Conservation (phyloP, 2,113 vertebrate genomes). For the Nothocercus nigrocapillus region DNA sequence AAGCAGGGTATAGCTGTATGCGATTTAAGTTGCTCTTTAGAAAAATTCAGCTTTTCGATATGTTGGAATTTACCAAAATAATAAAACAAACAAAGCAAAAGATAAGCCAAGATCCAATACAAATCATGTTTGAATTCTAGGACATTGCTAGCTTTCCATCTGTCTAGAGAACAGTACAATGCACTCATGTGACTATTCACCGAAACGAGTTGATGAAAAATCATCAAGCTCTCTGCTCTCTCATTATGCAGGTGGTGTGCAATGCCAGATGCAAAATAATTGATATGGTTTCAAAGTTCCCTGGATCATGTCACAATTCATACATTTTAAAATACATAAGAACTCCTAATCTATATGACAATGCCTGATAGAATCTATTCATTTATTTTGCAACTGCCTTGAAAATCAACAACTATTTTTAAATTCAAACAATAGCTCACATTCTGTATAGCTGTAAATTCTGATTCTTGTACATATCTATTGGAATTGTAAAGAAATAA, state of each 20-base stretch:
- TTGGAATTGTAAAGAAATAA: background rate
- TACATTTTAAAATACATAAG: background rate
- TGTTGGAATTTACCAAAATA: background rate
- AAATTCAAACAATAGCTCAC: background rate
- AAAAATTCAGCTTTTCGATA: background rate
- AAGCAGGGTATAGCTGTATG: background rate
- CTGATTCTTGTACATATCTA: background rate
- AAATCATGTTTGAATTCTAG: background rate
- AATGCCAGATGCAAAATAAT: conserved; percentile 47
- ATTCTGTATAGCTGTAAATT: background rate
- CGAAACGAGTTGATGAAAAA: background rate
- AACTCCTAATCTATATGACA: background rate
- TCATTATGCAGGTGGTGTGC: conserved; percentile 42
- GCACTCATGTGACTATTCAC: background rate
- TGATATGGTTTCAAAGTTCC: conserved; percentile 7
- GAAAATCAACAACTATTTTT: conserved; percentile 23
- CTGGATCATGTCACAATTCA: conserved; percentile 8
- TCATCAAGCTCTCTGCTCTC: background rate
- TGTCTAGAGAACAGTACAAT: background rate
- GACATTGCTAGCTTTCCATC: background rate
- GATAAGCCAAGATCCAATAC: background rate
- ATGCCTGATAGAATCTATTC: background rate
- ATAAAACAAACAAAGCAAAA: conserved; percentile 1
- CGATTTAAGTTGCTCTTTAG: conserved; percentile 1
- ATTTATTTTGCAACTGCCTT: conserved; percentile 1